Conservation (phyloP, 64 coral and sea anemone species). For the Pocillopora damicornis region DNA sequence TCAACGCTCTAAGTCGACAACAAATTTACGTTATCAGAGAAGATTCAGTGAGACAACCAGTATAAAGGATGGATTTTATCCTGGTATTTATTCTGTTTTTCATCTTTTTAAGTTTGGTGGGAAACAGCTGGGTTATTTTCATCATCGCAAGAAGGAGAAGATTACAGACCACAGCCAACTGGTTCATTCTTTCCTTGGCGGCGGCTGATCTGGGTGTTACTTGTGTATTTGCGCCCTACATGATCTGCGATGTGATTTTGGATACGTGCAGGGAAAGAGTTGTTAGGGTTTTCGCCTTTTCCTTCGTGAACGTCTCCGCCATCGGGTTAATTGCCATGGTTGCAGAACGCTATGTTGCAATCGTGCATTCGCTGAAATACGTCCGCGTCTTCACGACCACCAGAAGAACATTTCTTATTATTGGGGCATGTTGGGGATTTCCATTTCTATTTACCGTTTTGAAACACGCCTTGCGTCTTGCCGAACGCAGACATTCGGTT, state of each 20-base stretch:
- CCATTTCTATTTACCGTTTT: background rate
- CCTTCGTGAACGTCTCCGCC: background rate
- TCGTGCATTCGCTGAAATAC: constrained; percentile 16
- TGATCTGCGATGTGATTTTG: background rate
- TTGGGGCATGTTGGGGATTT: background rate
- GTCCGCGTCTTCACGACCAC: background rate
- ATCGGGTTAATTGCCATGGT: background rate
- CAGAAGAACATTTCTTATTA: background rate
- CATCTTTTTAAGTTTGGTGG: background rate
- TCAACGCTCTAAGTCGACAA: too few species aligned
- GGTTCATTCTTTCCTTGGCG: constrained; percentile 1
- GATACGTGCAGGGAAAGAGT: background rate
- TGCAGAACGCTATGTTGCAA: constrained; percentile 4
- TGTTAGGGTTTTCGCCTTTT: background rate
- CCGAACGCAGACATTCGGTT: background rate
- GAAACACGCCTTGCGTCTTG: background rate
- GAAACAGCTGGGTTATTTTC: constrained; percentile 24
- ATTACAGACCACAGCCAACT: background rate
- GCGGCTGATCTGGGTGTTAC: constrained; percentile 13
- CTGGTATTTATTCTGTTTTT: background rate
- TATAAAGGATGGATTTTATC: too few species aligned
- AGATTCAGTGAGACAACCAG: too few species aligned
- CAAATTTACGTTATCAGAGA: too few species aligned
- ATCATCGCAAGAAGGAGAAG: background rate
- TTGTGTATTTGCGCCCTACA: background rate